Base-by-base conservation (phyloP, 1,140 invertebrate species). In the Bilobella aurantiaca region DNA sequence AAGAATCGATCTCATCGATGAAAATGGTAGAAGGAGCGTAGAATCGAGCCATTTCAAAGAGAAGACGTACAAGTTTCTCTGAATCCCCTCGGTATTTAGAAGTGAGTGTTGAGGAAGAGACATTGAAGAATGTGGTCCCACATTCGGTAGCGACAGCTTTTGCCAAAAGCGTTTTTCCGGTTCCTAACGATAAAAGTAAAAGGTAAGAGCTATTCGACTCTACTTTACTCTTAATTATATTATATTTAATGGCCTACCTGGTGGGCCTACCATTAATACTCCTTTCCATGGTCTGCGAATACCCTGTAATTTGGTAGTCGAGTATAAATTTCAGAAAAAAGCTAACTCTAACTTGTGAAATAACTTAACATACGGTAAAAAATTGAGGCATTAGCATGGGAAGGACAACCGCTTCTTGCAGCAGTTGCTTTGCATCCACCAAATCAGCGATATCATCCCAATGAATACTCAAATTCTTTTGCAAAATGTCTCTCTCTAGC, bases 61-160 rank as follows among this genome's bases (percentile, higher is more conserved):
- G 80, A 34, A 99, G 80, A 58, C 95, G 82, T 67, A 99, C 95
- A 69, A 99, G 86, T 82, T 99, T 99, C 80, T 99, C 97, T 0
- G 93, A 96, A 80, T 99, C 96, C 18, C 97, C 97, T 62, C 96
- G 83, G 78, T 97, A 99, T 79, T 99, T 99, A 29, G 93, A 97
- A 1, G 94, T 96, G 30, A 99, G 82, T 0, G 93, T 96, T 1
- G 95, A 96, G 0, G 94, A 95, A 21, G 94, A 96, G 3, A 99
- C 94, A 80, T 97, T 98, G 78, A 99, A 99, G 80, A 99, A 99
- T 0, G 96, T 99, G 57, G 96, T 98, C 25, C 91, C 90, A 80
- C 96, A 99, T 82, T 99, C 96, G 0, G 96, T 99, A 23, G 97
- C 97, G 2, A 99, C 95, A 8, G 96, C 97, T 81, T 99, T 99